Percentiles rank a stretch among this genome's conserved stretches.
Conservation (phyloP, 2,888 invertebrate species). For the Nowickia ferox region DNA sequence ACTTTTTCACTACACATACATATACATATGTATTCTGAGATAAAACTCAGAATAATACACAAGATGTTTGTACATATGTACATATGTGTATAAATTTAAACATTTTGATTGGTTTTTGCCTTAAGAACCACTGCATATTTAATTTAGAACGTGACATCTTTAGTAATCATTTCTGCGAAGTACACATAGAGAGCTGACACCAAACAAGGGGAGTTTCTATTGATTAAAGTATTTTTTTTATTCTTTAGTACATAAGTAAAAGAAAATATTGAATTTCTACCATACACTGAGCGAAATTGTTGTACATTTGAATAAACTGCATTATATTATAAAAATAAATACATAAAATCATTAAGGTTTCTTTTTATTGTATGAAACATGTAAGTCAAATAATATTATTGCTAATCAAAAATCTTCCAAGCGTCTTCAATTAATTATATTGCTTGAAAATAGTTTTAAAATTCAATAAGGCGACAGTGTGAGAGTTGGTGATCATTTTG, state of each 20-base stretch:
- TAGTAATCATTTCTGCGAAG: slow-evolving; percentile 6
- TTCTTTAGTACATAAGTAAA: background rate
- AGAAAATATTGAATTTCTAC: background rate
- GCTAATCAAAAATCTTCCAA: no score
- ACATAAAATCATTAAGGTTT: no score
- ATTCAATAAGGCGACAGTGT: no score
- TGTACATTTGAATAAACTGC: no score
- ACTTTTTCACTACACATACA: background rate
- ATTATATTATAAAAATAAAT: no score
- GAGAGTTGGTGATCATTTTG: no score
- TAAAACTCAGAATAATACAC: background rate
- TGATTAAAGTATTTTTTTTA: slow-evolving; percentile 3
- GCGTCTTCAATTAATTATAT: no score
- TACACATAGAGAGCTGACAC: background rate
- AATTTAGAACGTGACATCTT: slow-evolving; percentile 46
- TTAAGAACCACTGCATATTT: slow-evolving; percentile 4
- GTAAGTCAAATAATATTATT: no score
- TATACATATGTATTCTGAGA: background rate
- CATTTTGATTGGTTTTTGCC: background rate
- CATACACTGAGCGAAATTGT: no score
- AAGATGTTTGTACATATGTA: background rate
- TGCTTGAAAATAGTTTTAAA: no score
- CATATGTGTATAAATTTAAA: background rate
- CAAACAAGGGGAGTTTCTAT: background rate
- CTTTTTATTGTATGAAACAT: no score